Evolutionary conservation across 2,113 vertebrate genomes (phyloP), one percentile per base, ranked within the genome.

Genomic region (Thermophis baileyi): DNA sequence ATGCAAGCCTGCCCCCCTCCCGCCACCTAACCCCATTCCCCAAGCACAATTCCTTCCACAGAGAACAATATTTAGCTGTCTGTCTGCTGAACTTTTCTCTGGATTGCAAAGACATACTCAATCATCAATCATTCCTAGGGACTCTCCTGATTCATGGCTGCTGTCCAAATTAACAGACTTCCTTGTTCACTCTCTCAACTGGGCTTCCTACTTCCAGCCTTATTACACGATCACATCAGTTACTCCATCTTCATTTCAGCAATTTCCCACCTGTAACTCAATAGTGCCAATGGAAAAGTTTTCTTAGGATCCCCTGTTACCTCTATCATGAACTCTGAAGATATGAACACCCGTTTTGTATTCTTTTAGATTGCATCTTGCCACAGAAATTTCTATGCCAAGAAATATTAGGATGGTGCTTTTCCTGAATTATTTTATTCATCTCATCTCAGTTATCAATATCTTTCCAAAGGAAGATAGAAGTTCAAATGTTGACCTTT

Each of bases 121-220:
- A n/a, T 89, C 93, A 91, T 63, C 93, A 89, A 57, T 91, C 87
- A 86, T 63, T 91, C 69, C 47, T 12, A 86, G 69, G 46, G 90
- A 91, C 69, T 89, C 46, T 93, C 63, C 63, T 93, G 90, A 93
- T 93, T 85, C 63, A 91, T 93, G 93, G 88, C 51, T 91, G 69
- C 93, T 89, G 74, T 89, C 91, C 69, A 93, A 49, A 86, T 91
- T 91, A 89, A 89, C 93, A 91, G 90, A 89, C 90, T 90, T 90
- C 81, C 89, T 87, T 53, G 89, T 93, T 87, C 85, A 87, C 85
- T 91, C 53, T 47, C 74, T 93, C 93, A 86, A 12, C 87, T 35
- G n/a, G 51, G 50, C n/a, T 86, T 81, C 91, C 87, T 89, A 53
- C 51, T 30, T 89, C 53, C 69, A 93, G 69, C 51, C 74, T 91